These are phyloP conservation scores for Anser cygnoides DNA, from an alignment of 2,113 vertebrate species.

Conservation along the genomic window DNA sequence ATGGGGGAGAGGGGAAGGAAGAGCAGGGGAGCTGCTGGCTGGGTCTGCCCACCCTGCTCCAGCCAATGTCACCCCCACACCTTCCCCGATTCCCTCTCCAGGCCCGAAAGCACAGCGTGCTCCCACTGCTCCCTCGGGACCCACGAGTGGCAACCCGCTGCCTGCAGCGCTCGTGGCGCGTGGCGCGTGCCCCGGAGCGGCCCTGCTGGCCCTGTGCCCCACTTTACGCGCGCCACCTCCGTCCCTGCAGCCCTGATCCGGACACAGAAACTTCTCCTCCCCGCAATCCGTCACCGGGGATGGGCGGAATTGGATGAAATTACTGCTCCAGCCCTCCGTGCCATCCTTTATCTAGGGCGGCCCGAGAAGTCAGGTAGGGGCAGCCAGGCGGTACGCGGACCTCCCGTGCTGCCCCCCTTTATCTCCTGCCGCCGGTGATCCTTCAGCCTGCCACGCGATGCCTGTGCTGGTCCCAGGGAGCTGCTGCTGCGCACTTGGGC, in stretches of 20 bases:
- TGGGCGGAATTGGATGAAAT: background rate
- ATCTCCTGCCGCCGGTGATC: background rate
- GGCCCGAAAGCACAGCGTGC: too few species aligned
- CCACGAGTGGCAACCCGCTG: background rate
- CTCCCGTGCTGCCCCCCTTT: background rate
- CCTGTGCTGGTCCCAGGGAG: background rate
- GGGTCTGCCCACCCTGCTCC: background rate
- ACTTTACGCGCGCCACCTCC: background rate
- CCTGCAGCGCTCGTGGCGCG: background rate
- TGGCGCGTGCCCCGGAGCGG: background rate
- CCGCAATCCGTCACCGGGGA: background rate
- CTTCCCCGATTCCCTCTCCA: background rate
- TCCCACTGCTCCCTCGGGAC: background rate
- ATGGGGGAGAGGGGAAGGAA: background rate
- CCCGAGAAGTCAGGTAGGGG: accelerated
- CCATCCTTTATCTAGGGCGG: background rate
- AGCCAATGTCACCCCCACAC: background rate
- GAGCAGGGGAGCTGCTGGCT: background rate
- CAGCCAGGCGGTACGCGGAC: accelerated
- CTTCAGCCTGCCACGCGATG: background rate
- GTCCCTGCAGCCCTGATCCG: background rate
- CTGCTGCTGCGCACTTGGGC: accelerated
- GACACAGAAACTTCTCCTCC: background rate
- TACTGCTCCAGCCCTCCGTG: background rate
- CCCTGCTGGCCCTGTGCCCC: background rate